Conservation (phyloP, 2,797 vertebrate species). For the Lepilemur septentrionalis region DNA sequence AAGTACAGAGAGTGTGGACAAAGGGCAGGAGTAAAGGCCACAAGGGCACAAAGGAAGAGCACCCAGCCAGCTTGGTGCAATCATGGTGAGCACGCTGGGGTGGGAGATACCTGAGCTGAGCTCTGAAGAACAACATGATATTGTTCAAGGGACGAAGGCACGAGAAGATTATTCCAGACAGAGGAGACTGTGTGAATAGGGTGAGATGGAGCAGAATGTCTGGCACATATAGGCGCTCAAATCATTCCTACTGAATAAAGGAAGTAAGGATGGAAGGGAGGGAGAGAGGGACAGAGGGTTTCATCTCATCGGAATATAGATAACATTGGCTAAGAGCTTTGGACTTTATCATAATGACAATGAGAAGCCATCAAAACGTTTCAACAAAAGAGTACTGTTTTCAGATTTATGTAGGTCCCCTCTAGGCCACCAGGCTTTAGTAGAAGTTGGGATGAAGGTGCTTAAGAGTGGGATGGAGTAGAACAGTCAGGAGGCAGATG, state of each 20-base stretch:
- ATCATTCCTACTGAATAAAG: neutral
- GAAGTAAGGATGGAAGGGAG: accelerated
- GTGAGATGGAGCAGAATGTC: neutral
- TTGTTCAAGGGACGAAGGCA: neutral
- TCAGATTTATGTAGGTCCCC: neutral
- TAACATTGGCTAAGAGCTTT: neutral
- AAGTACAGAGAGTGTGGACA: neutral
- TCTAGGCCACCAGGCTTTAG: neutral
- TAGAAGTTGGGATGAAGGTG: neutral
- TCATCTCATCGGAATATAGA: neutral
- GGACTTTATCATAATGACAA: neutral
- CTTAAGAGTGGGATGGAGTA: neutral
- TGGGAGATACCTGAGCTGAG: neutral
- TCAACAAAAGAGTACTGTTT: neutral
- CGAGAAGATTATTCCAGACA: neutral
- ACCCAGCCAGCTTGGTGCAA: neutral
- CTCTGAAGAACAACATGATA: neutral
- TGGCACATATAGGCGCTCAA: neutral
- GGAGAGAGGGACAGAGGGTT: neutral
- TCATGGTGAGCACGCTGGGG: neutral
- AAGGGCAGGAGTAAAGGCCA: accelerated
- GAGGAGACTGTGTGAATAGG: neutral
- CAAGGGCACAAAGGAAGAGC: neutral
- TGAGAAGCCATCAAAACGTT: neutral
- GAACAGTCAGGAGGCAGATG: neutral